Base-by-base conservation (phyloP, 2,113 vertebrate genomes). In the Elanoides forficatus region DNA sequence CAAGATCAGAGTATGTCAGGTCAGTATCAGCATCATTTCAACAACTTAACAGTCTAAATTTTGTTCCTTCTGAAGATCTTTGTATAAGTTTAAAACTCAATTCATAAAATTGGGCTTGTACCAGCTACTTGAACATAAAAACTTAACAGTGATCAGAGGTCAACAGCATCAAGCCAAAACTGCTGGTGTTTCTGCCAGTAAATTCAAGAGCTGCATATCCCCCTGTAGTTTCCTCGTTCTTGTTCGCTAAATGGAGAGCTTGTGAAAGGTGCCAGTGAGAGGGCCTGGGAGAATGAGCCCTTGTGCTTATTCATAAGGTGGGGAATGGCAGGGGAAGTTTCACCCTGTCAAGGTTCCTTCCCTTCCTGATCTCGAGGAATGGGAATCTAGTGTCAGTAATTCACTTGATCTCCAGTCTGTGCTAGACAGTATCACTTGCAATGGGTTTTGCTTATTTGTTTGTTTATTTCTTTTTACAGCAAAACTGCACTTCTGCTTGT, bases 181-280 rank as follows among this genome's bases (percentile, higher is more conserved):
- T 8, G 42, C 27, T 56, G 71, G 18, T 34, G 67, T 17, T 83
- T 30, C 47, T 86, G 85, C 15, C 52, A 67, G 67, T 38, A 30
- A 87, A 60, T 56, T 52, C 65, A n/a, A n/a, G 62, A 81, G 78
- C 53, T n/a, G 32, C 6, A 1, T 27, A 43, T 53, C 12, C 7
- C 17, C 38, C 14, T 1, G 8, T 1, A 1, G 78, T 34, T 66
- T 25, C 21, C 72, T 43, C 7, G 0, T 43, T 34, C 50, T 55
- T 21, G 7, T 13, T 36, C 56, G 14, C 52, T 52, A 66, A 80
- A 63, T 16, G 38, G 20, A 45, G 62, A 83, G 16, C 6, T 56
- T 70, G 20, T 34, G 93, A 2, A 23, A 58, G 62, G 43, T 63
- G 34, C 52, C 13, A 47, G 25, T 9, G 12, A 20, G 47, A 36